Evolutionary conservation across 2,113 vertebrate genomes (phyloP).

Genomic region (Falcunculus frontatus): DNA sequence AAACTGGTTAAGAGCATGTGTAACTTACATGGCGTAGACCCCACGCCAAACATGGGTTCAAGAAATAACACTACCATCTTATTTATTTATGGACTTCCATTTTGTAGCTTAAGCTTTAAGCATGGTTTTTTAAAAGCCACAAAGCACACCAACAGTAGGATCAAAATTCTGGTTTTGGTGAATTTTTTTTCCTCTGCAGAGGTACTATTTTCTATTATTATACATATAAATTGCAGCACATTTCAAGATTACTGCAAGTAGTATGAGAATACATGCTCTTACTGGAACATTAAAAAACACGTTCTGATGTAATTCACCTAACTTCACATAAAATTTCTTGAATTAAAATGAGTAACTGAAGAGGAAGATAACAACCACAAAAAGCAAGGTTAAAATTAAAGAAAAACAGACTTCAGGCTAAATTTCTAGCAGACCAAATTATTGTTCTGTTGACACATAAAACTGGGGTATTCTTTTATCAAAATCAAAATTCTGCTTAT

Average conservation of each 20-base stretch:
- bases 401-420: not conserved
- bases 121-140: not conserved
- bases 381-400: not conserved
- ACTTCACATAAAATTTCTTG: not conserved
- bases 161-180: not conserved
- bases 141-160: not conserved
- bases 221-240: not conserved
- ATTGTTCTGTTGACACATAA: not conserved
- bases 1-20: fast-evolving
- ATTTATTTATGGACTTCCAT: not conserved
- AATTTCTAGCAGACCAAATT: not conserved
- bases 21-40: not conserved
- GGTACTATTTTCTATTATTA: not conserved
- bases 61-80: not conserved
- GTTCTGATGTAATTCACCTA: not conserved
- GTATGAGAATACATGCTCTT: not conserved
- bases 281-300: not conserved
- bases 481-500: not conserved
- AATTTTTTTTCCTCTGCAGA: not conserved
- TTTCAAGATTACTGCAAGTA: not conserved
- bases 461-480: not conserved
- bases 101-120: not conserved
- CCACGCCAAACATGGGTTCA: not conserved
- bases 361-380: not conserved
- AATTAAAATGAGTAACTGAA: not conserved